Percentiles rank a stretch among this genome's conserved stretches.
Conservation (phyloP, 1,140 invertebrate species). For the Solenopsis invicta region DNA sequence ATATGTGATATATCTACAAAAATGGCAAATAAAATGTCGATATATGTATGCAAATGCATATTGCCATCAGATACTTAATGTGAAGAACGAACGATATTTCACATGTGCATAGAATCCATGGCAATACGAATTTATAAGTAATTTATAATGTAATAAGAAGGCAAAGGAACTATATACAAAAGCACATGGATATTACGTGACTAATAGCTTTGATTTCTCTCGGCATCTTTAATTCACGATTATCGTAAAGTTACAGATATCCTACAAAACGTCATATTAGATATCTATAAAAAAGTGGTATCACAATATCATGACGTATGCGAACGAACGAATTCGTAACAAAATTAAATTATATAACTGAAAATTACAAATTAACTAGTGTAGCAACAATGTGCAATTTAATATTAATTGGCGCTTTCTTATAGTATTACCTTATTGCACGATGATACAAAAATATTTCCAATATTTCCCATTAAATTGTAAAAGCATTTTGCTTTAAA, state of each 20-base stretch:
- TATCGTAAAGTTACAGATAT: not conserved
- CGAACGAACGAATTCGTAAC: conserved; percentile 15
- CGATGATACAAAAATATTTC: conserved; percentile 18
- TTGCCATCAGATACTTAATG: not conserved
- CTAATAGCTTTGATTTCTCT: conserved; percentile 35
- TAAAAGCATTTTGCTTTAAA: conserved; percentile 15
- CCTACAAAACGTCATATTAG: conserved; percentile 7
- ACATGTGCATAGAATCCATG: conserved; percentile 19
- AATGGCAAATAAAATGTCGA: conserved; percentile 62
- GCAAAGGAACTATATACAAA: conserved; percentile 46
- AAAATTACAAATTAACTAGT: not conserved
- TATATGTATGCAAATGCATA: not conserved
- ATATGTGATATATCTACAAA: conserved; percentile 7
- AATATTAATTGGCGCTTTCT: not conserved
- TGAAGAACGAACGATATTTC: not conserved
- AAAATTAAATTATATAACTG: not conserved
- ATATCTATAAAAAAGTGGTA: conserved; percentile 56
- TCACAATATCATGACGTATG: conserved; percentile 47
- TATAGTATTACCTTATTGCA: conserved; percentile 41
- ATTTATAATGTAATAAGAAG: not conserved
- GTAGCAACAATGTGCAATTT: conserved; percentile 8
- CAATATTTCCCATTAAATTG: not conserved
- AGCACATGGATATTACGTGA: not conserved
- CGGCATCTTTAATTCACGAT: not conserved
- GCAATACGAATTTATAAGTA: not conserved